These are phyloP conservation scores for Lepidurus arcticus DNA, from an alignment of 1,140 invertebrate genomes.

Conservation along the genomic window DNA sequence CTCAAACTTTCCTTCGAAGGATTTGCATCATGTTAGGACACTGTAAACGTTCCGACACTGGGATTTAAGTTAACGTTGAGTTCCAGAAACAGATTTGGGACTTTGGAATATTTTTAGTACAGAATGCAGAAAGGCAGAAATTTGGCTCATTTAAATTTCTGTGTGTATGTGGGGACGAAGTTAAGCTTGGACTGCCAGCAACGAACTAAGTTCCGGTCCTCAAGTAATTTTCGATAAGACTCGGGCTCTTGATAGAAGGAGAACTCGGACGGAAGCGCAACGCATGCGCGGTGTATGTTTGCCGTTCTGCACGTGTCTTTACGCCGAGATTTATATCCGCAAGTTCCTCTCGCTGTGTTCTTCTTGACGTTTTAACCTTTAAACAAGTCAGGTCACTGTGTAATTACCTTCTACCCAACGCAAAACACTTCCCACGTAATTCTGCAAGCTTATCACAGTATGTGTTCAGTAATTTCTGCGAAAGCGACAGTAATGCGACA, in stretches of 20 bases:
- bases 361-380: background rate
- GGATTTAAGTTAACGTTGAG: too few species aligned
- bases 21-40: too few species aligned
- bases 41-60: too few species aligned
- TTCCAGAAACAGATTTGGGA: too few species aligned
- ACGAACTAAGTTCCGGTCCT: slow-evolving; percentile 8
- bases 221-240: background rate
- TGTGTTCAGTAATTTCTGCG: background rate
- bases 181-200: background rate
- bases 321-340: background rate
- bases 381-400: background rate
- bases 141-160: background rate
- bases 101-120: too few species aligned
- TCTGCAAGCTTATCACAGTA: too few species aligned
- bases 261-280: background rate
- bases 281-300: background rate
- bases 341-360: background rate
- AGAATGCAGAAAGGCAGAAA: slow-evolving; percentile 3
- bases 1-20: too few species aligned
- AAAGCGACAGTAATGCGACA: too few species aligned
- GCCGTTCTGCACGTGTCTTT: background rate
- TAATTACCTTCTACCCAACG: background rate
- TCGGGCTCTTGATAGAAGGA: background rate
- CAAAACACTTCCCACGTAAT: background rate
- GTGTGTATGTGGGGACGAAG: background rate